Evolutionary conservation across 2,888 invertebrate genomes (phyloP).

Genomic region (Latrodectus hesperus): DNA sequence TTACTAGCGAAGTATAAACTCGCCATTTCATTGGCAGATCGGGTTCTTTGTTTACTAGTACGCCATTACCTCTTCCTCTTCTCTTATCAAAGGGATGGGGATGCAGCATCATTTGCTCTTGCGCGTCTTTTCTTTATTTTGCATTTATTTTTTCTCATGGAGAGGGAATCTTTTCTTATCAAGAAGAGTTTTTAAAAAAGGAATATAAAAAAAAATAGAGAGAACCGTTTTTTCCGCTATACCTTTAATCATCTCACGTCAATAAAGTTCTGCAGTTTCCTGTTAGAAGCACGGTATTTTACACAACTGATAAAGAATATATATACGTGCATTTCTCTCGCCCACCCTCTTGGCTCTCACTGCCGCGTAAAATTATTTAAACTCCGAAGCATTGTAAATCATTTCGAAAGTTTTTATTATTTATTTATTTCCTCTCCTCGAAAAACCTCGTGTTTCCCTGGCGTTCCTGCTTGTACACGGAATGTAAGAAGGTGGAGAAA

Average conservation of each 20-base stretch:
- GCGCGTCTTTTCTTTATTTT: slow-evolving; percentile 21
- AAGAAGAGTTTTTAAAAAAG: slow-evolving; percentile 26
- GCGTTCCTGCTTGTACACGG: not conserved
- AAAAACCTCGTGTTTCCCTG: not conserved
- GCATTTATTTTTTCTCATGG: slow-evolving; percentile 19
- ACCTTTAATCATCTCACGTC: slow-evolving; percentile 66
- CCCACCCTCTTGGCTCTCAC: slow-evolving; percentile 17
- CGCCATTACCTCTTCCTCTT: slow-evolving; percentile 64
- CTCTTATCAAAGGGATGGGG: slow-evolving; percentile 37
- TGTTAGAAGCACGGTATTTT: slow-evolving; percentile 37
- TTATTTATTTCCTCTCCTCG: not conserved
- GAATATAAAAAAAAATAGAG: slow-evolving; percentile 1
- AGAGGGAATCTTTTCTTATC: slow-evolving; percentile 57
- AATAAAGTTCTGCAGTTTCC: slow-evolving; percentile 64
- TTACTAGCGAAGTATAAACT: slow-evolving; percentile 64
- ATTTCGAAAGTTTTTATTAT: slow-evolving; percentile 34
- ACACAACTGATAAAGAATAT: slow-evolving; percentile 59
- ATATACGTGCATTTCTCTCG: slow-evolving; percentile 34
- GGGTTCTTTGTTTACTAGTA: slow-evolving; percentile 64
- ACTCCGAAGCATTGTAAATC: slow-evolving; percentile 64
- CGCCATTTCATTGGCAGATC: slow-evolving; percentile 67
- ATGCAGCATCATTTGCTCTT: slow-evolving; percentile 67
- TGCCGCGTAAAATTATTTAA: slow-evolving; percentile 66
- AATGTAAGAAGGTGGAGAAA: not conserved
- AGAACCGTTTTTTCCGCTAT: slow-evolving; percentile 34